Evolutionary conservation across 2,888 invertebrate species (phyloP).

Genomic region (Harpalus rubripes): DNA sequence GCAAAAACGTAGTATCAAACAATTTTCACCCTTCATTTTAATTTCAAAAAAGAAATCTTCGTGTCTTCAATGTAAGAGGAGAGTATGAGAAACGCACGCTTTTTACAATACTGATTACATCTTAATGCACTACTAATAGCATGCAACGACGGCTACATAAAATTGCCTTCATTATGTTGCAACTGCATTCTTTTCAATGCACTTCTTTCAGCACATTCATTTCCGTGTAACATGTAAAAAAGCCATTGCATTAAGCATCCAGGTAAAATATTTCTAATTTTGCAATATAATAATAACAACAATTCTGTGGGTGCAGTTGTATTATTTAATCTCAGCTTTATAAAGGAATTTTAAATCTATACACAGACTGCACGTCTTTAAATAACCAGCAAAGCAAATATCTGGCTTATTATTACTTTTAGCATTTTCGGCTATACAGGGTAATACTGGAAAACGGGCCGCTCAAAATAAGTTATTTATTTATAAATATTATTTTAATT

Average conservation of each 20-base stretch:
- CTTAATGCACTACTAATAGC: constrained; percentile 47
- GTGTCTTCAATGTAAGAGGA: not conserved
- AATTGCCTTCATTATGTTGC: constrained; percentile 28
- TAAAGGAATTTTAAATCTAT: too few relatives aligned
- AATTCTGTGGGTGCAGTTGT: too few relatives aligned
- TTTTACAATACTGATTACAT: constrained; percentile 23
- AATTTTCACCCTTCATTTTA: too few relatives aligned
- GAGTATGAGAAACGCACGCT: not conserved
- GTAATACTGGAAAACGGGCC: too few relatives aligned
- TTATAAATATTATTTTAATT: too few relatives aligned
- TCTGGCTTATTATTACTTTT: too few relatives aligned
- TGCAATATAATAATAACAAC: too few relatives aligned
- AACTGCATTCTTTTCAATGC: not conserved
- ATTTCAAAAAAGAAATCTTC: not conserved
- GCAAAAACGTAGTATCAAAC: not conserved
- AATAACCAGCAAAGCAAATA: too few relatives aligned
- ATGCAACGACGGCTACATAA: not conserved
- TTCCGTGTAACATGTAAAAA: constrained; percentile 10
- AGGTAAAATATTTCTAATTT: constrained; percentile 27
- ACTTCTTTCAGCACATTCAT: not conserved
- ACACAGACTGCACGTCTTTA: too few relatives aligned
- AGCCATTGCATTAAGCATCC: not conserved
- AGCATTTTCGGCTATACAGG: too few relatives aligned
- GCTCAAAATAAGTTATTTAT: too few relatives aligned
- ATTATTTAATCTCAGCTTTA: too few relatives aligned